phyloP scores from a whole-genome alignment of 2,888 invertebrate genomes.

The Mayetiola destructor region DNA sequence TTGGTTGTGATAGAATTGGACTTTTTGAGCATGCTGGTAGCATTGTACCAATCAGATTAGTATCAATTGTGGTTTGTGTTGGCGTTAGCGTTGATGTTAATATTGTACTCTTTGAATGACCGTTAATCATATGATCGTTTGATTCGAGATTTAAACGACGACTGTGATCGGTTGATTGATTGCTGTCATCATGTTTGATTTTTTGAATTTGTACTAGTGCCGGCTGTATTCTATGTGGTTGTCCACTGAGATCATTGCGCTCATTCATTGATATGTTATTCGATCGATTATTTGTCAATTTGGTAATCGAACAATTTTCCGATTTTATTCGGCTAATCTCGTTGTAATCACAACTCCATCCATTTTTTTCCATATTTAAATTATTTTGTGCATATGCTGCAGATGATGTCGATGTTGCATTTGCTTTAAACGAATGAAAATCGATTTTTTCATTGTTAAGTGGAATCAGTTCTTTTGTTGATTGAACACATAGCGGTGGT shows the following conservation, averaged over 20 bases:
- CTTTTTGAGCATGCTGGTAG: slow-evolving; percentile 40
- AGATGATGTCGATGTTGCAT: too few species aligned
- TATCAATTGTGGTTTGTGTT: slow-evolving; percentile 12
- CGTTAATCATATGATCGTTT: neutral
- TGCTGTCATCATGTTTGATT: too few species aligned
- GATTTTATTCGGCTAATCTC: slow-evolving; percentile 1
- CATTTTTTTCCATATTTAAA: too few species aligned
- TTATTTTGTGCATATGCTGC: too few species aligned
- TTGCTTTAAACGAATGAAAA: neutral
- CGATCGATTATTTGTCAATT: slow-evolving; percentile 2
- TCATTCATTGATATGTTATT: slow-evolving; percentile 10
- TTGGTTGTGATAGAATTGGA: slow-evolving; percentile 66
- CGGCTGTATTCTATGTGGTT: neutral
- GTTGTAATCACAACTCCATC: too few species aligned
- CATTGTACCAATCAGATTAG: slow-evolving; percentile 19
- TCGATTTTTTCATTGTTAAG: neutral
- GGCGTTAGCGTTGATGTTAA: neutral
- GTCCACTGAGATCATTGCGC: slow-evolving; percentile 2
- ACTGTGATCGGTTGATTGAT: neutral
- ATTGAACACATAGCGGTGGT: slow-evolving; percentile 12
- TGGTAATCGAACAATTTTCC: neutral
- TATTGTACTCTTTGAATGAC: too few species aligned
- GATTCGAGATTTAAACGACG: neutral
- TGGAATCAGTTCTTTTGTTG: slow-evolving; percentile 1
- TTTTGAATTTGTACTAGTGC: neutral